Percentiles rank a stretch among this genome's conserved stretches.
These are phyloP conservation scores for Gambelia wislizenii DNA, from an alignment of 2,797 vertebrate genomes.

Conservation along the genomic window DNA sequence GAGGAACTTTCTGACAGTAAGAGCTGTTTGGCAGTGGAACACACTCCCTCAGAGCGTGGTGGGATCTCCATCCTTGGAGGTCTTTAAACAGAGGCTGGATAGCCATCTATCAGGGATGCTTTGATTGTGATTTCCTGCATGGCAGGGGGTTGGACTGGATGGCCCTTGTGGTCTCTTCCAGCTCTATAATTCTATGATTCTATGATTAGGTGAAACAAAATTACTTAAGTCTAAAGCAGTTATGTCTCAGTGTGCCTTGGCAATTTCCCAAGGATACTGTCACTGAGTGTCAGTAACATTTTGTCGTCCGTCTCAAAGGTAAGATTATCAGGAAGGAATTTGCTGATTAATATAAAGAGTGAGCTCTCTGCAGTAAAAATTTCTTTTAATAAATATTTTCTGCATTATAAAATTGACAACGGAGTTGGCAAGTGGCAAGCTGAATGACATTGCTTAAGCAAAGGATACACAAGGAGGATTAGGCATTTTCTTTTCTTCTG, in stretches of 20 bases:
- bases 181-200: too few relatives aligned
- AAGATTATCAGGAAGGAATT: not conserved
- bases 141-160: too few relatives aligned
- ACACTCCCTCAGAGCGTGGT: too few relatives aligned
- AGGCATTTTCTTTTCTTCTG: conserved; percentile 8
- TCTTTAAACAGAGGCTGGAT: too few relatives aligned
- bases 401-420: not conserved
- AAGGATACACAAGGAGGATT: not conserved
- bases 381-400: not conserved
- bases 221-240: not conserved
- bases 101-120: too few relatives aligned
- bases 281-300: not conserved
- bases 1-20: too few relatives aligned
- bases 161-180: too few relatives aligned
- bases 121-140: too few relatives aligned
- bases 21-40: too few relatives aligned
- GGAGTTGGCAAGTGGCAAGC: not conserved
- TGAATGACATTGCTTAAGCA: conserved; percentile 19
- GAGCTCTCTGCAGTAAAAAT: not conserved
- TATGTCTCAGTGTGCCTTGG: not conserved
- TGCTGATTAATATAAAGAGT: conserved; percentile 3
- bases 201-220: not conserved
- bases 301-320: not conserved
- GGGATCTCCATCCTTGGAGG: too few relatives aligned
- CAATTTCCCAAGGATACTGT: not conserved